phyloP scores from a whole-genome alignment of 2,113 vertebrate species.

The Choloepus hoffmanni region DNA sequence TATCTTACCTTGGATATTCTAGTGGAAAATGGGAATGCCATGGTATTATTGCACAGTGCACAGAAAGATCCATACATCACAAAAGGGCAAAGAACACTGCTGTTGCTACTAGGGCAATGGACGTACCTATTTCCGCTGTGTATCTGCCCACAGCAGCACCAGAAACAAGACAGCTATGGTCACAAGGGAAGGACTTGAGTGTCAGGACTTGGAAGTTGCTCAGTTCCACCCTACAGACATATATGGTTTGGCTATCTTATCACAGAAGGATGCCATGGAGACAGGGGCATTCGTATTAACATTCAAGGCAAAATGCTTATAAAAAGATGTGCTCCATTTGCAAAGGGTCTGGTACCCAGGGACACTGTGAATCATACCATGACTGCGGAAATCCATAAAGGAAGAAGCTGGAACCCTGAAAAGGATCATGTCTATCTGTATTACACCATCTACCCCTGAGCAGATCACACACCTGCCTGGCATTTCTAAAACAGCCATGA shows the following conservation, averaged over 20 bases:
- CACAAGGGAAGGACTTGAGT: constrained; percentile 96
- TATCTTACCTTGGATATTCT: constrained; percentile 98
- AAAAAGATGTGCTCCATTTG: no score
- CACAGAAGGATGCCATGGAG: no score
- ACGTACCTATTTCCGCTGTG: constrained; percentile 97
- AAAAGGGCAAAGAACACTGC: constrained; percentile 97
- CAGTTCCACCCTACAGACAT: constrained; percentile 97
- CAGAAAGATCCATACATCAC: constrained; percentile 97
- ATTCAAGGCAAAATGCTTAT: no score
- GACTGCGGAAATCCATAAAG: no score
- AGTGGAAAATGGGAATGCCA: constrained; percentile 96
- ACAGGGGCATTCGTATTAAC: no score
- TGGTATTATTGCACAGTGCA: constrained; percentile 96
- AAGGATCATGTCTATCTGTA: constrained; percentile 97
- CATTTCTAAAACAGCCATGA: constrained; percentile 98
- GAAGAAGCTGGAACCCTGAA: constrained; percentile 95
- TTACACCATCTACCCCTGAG: constrained; percentile 96
- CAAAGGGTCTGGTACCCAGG: no score
- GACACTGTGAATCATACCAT: no score
- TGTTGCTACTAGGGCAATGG: constrained; percentile 95
- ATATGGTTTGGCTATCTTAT: no score
- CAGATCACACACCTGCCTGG: constrained; percentile 96
- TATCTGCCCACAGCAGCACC: constrained; percentile 96
- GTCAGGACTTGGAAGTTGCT: constrained; percentile 98
- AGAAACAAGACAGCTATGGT: constrained; percentile 97